Base-by-base conservation (phyloP, 2,797 vertebrate genomes). In the Scyliorhinus canicula region DNA sequence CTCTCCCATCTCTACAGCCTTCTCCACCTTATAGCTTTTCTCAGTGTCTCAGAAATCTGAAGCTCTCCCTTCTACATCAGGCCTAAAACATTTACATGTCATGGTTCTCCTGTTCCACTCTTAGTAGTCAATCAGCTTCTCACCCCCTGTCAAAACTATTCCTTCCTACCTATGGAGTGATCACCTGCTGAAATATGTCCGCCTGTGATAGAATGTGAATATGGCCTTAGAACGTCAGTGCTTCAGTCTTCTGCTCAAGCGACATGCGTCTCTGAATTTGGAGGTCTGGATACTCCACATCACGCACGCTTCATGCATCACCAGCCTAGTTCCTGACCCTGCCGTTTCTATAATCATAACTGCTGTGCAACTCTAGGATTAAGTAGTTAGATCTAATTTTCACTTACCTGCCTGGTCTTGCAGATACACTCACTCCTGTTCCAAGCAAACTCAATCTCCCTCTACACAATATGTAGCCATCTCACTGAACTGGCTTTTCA, bases 341-440 rank as follows among this genome's bases (percentile, higher is more conserved):
- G 85, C 5, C 31, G 55, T 60, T 88, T 35, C 85, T n/a, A 35
- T 57, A 57, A 16, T n/a, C 11, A 28, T 57, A 35, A 35, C 12
- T 86, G 14, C 14, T 57, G 50, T 35, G 52, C n/a, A 57, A 88
- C 14, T 8, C 85, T 57, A n/a, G 85, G 52, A 57, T 88, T 88
- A 88, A 35, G 85, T 88, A 2, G 35, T 88, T 88, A 60, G 14
- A 88, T 57, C 35, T 88, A 86, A 86, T 86, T 86, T 26, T 35
- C 31, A 55, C 84, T 55, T n/a, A 60, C 55, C 52, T 88, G 85
- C 85, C 85, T 57, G 85, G 55, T 57, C 85, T 88, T 88, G 85
- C 14, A 35, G 31, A 57, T 19, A n/a, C 52, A 88, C 14, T 57
- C 52, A n/a, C 31, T 60, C 79, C 52, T 57, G 85, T 57, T 88